Conservation (phyloP, 2,888 invertebrate species). For the Hoplodrina ambigua region DNA sequence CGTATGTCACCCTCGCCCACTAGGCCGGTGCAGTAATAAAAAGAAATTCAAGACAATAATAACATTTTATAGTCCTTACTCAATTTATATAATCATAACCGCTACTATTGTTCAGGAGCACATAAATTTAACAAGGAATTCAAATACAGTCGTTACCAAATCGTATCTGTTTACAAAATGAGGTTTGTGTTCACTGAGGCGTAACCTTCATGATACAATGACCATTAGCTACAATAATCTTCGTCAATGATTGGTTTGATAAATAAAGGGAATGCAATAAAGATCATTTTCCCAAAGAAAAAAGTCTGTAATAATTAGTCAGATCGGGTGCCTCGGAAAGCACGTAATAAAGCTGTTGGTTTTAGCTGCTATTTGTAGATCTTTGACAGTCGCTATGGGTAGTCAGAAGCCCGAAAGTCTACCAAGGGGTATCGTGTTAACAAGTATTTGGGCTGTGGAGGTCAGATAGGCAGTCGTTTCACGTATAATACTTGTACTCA, state of each 20-base stretch:
- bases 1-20: slow-evolving; percentile 34
- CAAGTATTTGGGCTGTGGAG: no score
- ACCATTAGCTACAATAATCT: not conserved
- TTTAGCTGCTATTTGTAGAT: no score
- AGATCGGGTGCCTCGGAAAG: no score
- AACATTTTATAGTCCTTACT: slow-evolving; percentile 41
- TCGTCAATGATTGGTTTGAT: not conserved
- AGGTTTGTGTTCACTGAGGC: slow-evolving; percentile 19
- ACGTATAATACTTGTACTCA: no score
- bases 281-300: no score
- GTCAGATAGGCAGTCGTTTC: no score
- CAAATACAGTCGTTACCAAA: slow-evolving; percentile 58
- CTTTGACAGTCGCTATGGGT: no score
- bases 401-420: no score
- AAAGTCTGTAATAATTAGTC: no score
- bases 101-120: slow-evolving; percentile 49
- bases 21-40: slow-evolving; percentile 27
- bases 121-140: slow-evolving; percentile 58
- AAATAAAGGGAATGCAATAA: no score
- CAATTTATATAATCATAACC: slow-evolving; percentile 56
- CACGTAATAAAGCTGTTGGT: no score
- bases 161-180: slow-evolving; percentile 54
- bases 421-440: no score
- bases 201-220: slow-evolving; percentile 6
- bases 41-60: slow-evolving; percentile 52